phyloP scores from a whole-genome alignment of 2,113 vertebrate species.

The Sebastes fasciatus region DNA sequence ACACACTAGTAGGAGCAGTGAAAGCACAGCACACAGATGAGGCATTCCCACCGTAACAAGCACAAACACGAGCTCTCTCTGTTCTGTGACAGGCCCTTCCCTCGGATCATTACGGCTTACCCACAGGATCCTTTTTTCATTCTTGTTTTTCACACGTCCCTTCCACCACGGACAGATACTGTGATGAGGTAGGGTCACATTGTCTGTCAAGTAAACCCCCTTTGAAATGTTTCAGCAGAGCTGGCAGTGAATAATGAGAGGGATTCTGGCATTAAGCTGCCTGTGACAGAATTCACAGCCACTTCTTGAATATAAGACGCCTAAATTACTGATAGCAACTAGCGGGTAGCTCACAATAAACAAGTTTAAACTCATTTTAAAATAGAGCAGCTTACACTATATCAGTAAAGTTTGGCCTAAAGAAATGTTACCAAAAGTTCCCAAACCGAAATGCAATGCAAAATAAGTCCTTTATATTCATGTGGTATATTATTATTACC shows the following conservation, averaged over 20 bases:
- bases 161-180: constrained; percentile 22
- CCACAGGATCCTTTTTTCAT: not conserved
- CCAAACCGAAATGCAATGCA: not conserved
- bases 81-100: constrained; percentile 49
- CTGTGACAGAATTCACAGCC: constrained; percentile 26
- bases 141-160: constrained; percentile 29
- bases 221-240: constrained; percentile 34
- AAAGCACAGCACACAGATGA: constrained; percentile 43
- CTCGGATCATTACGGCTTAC: constrained; percentile 51
- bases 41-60: constrained; percentile 40
- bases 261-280: constrained; percentile 25
- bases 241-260: constrained; percentile 29
- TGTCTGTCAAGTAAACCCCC: constrained; percentile 48
- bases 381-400: not conserved
- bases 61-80: constrained; percentile 51
- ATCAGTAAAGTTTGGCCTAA: not conserved
- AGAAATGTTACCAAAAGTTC: not conserved
- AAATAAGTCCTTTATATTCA: not conserved
- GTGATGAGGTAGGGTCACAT: constrained; percentile 44
- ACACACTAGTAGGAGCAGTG: constrained; percentile 3
- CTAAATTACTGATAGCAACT: constrained; percentile 4
- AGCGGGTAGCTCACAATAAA: constrained; percentile 8
- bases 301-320: constrained; percentile 26
- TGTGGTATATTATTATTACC: too few species aligned
- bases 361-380: constrained; percentile 2